Evolutionary conservation across 2,113 vertebrate genomes (phyloP).

Genomic region (Gambusia holbrooki): DNA sequence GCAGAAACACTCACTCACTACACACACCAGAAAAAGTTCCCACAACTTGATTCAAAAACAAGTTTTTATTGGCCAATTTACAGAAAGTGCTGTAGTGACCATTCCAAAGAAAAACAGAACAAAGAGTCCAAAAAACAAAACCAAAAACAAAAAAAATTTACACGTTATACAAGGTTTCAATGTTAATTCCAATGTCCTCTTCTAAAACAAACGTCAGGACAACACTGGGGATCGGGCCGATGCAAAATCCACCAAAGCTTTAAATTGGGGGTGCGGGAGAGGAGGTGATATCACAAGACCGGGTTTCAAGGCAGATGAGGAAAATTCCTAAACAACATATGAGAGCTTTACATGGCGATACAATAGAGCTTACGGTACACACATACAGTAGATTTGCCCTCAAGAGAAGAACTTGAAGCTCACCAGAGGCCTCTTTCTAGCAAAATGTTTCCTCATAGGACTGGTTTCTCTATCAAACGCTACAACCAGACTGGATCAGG

Average conservation of each 20-base stretch:
- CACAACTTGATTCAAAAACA: constrained; percentile 86
- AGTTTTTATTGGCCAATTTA: constrained; percentile 95
- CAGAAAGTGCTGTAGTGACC: constrained; percentile 90
- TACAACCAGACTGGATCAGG: constrained; percentile 11
- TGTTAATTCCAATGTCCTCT: constrained; percentile 62
- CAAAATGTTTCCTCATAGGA: neutral
- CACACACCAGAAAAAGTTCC: constrained; percentile 26
- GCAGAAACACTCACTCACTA: neutral
- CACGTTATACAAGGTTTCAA: constrained; percentile 77
- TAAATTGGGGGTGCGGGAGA: neutral
- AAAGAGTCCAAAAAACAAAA: constrained; percentile 68
- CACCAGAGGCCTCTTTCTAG: constrained; percentile 17
- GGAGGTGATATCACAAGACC: constrained; percentile 70
- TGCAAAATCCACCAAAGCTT: constrained; percentile 67
- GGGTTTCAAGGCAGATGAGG: constrained; percentile 68
- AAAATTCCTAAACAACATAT: constrained; percentile 68
- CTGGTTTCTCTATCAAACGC: constrained; percentile 3
- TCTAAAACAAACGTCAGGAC: constrained; percentile 73
- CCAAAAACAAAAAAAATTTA: constrained; percentile 41
- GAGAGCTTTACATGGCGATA: constrained; percentile 73
- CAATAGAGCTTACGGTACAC: constrained; percentile 61
- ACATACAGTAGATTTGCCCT: constrained; percentile 56
- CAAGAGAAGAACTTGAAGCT: constrained; percentile 34
- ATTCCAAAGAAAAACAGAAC: constrained; percentile 83
- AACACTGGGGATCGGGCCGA: constrained; percentile 64